Evolutionary conservation across 2,797 vertebrate genomes (phyloP).

Genomic region (Alectoris magna): DNA sequence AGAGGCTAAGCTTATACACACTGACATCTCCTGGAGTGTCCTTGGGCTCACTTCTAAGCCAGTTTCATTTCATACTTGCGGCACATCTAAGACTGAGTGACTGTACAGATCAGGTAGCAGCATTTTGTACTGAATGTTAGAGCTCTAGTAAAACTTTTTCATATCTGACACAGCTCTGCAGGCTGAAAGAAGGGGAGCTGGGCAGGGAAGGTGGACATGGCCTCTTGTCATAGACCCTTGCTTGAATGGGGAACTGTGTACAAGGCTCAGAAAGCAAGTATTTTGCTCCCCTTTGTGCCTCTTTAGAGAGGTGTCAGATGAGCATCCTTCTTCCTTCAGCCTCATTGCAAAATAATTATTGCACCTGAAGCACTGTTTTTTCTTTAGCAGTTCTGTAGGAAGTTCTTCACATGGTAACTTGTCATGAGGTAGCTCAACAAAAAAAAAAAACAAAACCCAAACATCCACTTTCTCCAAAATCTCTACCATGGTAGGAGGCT

Average conservation of each 20-base stretch:
- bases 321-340: not conserved
- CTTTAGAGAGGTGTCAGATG: not conserved
- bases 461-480: not conserved
- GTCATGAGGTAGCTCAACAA: not conserved
- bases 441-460: not conserved
- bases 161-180: not conserved
- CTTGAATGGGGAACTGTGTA: not conserved
- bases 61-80: not conserved
- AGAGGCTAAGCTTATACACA: not conserved
- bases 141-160: not conserved
- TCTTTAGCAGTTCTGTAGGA: not conserved
- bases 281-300: not conserved
- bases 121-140: not conserved
- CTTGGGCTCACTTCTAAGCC: not conserved
- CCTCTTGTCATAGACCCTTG: not conserved
- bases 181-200: not conserved
- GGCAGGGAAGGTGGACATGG: not conserved
- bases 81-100: not conserved
- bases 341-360: not conserved
- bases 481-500: not conserved
- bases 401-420: not conserved
- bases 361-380: not conserved
- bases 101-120: not conserved
- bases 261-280: not conserved
- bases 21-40: not conserved